Evolutionary conservation across 2,888 invertebrate genomes (phyloP).

Genomic region (Neoscelio sp.): DNA sequence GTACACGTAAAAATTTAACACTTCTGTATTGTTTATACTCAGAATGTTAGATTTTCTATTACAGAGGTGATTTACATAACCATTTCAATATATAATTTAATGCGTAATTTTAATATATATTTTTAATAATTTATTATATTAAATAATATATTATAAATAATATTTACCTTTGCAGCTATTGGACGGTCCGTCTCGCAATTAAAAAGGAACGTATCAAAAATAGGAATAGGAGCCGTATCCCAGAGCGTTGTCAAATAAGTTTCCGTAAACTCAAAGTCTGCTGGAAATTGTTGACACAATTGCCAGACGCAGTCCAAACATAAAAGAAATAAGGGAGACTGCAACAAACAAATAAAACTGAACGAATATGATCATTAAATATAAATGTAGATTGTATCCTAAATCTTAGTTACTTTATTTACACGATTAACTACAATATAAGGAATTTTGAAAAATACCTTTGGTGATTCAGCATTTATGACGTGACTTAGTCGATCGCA

Average conservation of each 20-base stretch:
- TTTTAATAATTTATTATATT: too few species aligned
- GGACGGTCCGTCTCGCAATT: constrained; percentile 92
- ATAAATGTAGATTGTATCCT: constrained; percentile 1
- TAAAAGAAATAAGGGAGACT: constrained; percentile 94
- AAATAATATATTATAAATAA: constrained; percentile 9
- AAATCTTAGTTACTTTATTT: neutral
- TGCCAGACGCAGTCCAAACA: constrained; percentile 98
- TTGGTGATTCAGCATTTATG: constrained; percentile 85
- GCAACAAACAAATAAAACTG: constrained; percentile 80
- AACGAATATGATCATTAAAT: neutral
- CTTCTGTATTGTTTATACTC: too few species aligned
- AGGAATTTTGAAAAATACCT: constrained; percentile 74
- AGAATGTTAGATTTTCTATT: too few species aligned
- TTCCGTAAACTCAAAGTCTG: constrained; percentile 95
- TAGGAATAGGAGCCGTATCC: constrained; percentile 94
- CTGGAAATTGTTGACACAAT: constrained; percentile 93
- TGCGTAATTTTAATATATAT: neutral
- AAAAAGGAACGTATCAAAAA: constrained; percentile 97
- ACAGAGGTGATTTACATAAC: too few species aligned
- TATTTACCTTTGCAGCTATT: constrained; percentile 86
- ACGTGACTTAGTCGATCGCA: constrained; percentile 90
- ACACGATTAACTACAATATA: neutral
- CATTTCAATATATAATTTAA: too few species aligned
- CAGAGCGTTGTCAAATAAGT: constrained; percentile 96
- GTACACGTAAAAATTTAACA: too few species aligned